Base-by-base conservation (phyloP, 2,888 invertebrate species). In the Cantharis flavilabris region DNA sequence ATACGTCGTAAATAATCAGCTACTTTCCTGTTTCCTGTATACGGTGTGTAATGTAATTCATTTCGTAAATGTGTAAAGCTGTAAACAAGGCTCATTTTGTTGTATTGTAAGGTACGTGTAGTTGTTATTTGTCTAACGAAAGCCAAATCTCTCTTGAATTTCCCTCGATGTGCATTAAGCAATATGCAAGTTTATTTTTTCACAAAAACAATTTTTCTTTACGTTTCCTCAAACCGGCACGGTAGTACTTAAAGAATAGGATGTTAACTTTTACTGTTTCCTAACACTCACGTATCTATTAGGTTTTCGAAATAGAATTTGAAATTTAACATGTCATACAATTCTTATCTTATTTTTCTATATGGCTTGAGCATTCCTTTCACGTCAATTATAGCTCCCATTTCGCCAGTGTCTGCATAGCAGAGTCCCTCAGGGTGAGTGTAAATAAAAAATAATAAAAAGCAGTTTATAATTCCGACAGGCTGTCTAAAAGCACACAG, bases 91-190 rank as follows among this genome's bases (percentile, higher is more conserved):
- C 75, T 76, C 79, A 81, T 79, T 81, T 82, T 81, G 79, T 81
- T 80, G 72, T 76, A 81, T 71, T 79, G 76, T 80, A 10, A 18
- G 20, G 18, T 67, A 75, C 81, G 73, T 81, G 81, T 80, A 81
- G 79, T 81, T 81, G 81, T 77, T 77, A 75, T 78, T 77, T 77
- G 69, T 76, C 73, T 78, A 78, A 81, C 77, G 80, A 81, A 81
- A 77, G 72, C 80, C 80, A 86, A 87, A 86, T 86, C 86, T 86
- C 86, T 86, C 85, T 84, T 82, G 85, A 86, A 87, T 87, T 87
- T 87, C 87, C 87, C 87, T 84, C 85, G 87, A 87, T 87, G 86
- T 87, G 86, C 87, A 87, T 87, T 87, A 87, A 87, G 86, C 84
- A 63, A 20, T 28, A 72, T 78, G 72, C 72, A 72, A n/a, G 67